These are phyloP conservation scores for Silurus lanzhouensis DNA, from an alignment of 2,797 vertebrate genomes.

Conservation along the genomic window DNA sequence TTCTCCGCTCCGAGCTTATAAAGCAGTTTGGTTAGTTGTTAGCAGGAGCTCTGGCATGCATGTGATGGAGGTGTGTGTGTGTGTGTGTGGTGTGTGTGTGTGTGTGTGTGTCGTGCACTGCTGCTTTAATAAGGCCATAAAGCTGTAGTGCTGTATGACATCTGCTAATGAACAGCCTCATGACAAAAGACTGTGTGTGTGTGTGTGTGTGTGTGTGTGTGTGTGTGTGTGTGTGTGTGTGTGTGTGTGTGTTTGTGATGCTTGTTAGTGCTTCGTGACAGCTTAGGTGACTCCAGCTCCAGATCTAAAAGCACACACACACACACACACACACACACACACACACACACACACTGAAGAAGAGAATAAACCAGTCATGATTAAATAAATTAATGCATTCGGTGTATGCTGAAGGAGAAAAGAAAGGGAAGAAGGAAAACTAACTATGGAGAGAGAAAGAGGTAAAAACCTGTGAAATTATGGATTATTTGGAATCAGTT, in stretches of 20 bases:
- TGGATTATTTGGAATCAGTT: no score
- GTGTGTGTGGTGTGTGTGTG: constrained; percentile 31
- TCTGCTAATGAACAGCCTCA: constrained; percentile 50
- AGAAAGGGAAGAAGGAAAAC: neutral
- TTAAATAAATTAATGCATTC: neutral
- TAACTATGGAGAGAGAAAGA: neutral
- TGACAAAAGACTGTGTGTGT: constrained; percentile 9
- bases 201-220: constrained; percentile 15
- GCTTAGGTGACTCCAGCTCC: neutral
- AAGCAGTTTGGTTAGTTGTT: constrained; percentile 56
- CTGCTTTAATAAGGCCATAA: constrained; percentile 58
- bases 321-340: neutral
- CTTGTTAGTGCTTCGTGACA: constrained; percentile 18
- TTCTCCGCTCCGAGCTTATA: constrained; percentile 47
- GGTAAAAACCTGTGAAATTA: neutral
- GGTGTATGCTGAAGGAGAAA: neutral
- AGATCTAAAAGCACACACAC: neutral
- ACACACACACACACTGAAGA: neutral
- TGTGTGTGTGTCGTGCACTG: constrained; percentile 23
- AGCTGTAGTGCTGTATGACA: constrained; percentile 52
- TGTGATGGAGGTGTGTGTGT: constrained; percentile 43
- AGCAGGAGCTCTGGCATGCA: constrained; percentile 50
- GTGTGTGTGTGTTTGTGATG: neutral
- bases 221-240: neutral
- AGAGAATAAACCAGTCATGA: neutral